phyloP scores from a whole-genome alignment of 2,797 vertebrate genomes.

The Nyctalus aviator region DNA sequence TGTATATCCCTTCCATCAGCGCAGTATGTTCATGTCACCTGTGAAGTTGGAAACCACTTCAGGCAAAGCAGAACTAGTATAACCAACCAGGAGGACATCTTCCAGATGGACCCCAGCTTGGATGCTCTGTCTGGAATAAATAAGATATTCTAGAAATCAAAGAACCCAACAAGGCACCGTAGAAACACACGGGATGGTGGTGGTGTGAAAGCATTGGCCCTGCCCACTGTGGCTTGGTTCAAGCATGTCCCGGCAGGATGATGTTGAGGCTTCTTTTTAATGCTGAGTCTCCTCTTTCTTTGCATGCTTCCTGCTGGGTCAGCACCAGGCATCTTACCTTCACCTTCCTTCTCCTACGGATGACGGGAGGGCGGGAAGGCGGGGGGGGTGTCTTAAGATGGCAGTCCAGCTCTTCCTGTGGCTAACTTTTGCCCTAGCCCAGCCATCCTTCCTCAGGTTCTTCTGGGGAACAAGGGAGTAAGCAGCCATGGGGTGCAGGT shows the following conservation, averaged over 20 bases:
- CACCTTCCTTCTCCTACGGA: background rate
- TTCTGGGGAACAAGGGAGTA: constrained; percentile 62
- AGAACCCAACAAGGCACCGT: background rate
- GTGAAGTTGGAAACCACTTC: background rate
- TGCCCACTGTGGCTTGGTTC: accelerated
- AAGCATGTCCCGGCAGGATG: background rate
- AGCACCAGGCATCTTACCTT: background rate
- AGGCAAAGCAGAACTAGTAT: background rate
- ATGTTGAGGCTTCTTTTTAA: too few species aligned
- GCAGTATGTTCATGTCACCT: background rate
- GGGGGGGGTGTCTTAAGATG: background rate
- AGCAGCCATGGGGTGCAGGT: constrained; percentile 60
- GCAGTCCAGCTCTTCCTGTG: constrained; percentile 90
- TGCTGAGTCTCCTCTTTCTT: background rate
- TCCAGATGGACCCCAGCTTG: background rate
- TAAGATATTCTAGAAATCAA: background rate
- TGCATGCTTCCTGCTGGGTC: background rate
- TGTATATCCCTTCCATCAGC: background rate
- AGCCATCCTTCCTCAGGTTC: constrained; percentile 76
- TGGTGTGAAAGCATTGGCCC: too few species aligned
- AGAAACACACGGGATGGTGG: background rate
- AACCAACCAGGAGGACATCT: background rate
- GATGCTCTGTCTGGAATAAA: background rate
- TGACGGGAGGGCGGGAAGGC: background rate
- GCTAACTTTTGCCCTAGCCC: constrained; percentile 79